Base-by-base conservation (phyloP, 1,140 invertebrate genomes). In the Philaenus spumarius region DNA sequence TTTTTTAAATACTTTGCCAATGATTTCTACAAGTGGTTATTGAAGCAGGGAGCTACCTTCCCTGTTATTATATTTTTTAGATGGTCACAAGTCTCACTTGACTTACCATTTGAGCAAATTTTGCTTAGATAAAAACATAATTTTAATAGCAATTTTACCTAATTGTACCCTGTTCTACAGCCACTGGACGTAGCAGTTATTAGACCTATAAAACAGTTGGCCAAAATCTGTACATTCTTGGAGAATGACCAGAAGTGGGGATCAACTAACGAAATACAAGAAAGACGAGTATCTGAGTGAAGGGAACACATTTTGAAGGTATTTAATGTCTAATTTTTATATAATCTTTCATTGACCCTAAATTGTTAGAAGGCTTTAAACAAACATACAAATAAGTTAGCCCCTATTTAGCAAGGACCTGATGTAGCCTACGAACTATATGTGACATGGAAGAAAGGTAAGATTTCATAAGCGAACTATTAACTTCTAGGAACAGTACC, bases 1-100 rank as follows among this genome's bases (percentile, higher is more conserved):
- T 76, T 75, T 62, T 73, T 65, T 62, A 72, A 74, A 66, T 76
- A 71, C 57, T 60, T 74, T 14, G 59, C 66, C 4, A 74, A 77
- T 60, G n/a, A n/a, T n/a, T n/a, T n/a, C n/a, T n/a, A n/a, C n/a
- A n/a, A n/a, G n/a, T n/a, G n/a, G n/a, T n/a, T n/a, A n/a, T n/a
- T n/a, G n/a, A n/a, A n/a, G n/a, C n/a, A n/a, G n/a, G n/a, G n/a
- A n/a, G n/a, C n/a, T n/a, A n/a, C n/a, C n/a, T n/a, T n/a, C n/a
- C n/a, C n/a, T n/a, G n/a, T n/a, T n/a, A n/a, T n/a, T n/a, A 34
- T 62, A 22, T 71, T 68, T 76, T 42, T 57, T 74, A n/a, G 72
- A 75, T 66, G 72, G 73, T 1, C 70, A 75, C 61, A 69, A 66
- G 47, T 71, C 69, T 5, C 72, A 75, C 51, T 56, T 74, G 24